Evolutionary conservation across 37 sponge, comb jelly and placozoan genomes (phyloP), one percentile per base, ranked within the genome.

Genomic region (Ianthella basta): DNA sequence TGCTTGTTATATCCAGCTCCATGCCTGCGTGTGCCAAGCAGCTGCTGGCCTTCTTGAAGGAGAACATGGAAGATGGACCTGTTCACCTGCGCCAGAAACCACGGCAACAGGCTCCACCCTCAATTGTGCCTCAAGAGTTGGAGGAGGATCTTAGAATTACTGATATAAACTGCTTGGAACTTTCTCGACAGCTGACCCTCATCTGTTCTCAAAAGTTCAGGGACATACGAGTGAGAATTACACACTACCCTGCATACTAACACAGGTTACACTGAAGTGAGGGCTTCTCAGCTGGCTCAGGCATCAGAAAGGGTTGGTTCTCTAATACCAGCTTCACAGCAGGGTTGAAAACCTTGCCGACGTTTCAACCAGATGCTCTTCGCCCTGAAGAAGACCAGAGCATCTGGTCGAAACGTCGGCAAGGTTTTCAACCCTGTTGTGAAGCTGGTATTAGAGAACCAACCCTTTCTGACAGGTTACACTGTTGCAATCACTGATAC

Each of bases 161-260:
- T 20, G 93, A 92, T 80, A 81, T 88, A 14, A 92, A 92, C 63
- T 87, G 87, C 20, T 80, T 92, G 30, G 93, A 92, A 68, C 77
- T 92, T 1, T 87, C 89, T 23, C 56, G 93, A 83, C 93, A 92
- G 66, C 77, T 92, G 34, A 61, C 89, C 8, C 14, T 89, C 1
- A 38, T 60, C 32, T 92, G 74, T 64, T 74, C 75, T 6, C 35
- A 72, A 18, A 29, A 83, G 37, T 77, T 92, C 50, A 89, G 87
- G 34, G 33, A 86, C 0, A 72, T 92, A 32, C 67, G 66, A 69
- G 93, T 92, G 36, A 84, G 90, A 23, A 14, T 61, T 61, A 32
- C 4, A 34, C 8, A 34, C 34, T 27, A 34, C 6, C 50, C 8
- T 44, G 14, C 15, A 54, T 44, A 8, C 50, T 44, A 44, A 44